Conservation (phyloP, 2,888 invertebrate species). For the Epirrita christyi region DNA sequence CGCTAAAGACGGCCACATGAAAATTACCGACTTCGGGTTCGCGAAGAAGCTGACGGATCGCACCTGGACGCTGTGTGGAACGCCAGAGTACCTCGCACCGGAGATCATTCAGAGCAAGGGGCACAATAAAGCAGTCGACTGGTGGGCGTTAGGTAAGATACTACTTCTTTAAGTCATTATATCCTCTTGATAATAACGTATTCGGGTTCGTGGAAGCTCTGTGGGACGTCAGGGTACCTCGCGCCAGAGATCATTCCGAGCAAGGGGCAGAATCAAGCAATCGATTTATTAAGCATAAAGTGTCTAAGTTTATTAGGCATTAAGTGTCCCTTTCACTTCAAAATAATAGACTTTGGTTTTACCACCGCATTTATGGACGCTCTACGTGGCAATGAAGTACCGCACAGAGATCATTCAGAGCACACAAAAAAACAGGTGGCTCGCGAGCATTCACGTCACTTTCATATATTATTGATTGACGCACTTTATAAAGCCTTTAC, state of each 20-base stretch:
- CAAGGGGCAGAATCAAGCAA: constrained; percentile 98
- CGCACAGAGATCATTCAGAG: constrained; percentile 2
- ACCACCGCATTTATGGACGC: neutral
- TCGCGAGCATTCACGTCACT: constrained; percentile 16
- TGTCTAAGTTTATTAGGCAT: too few relatives aligned
- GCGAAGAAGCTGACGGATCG: constrained; percentile 97
- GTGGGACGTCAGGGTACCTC: constrained; percentile 98
- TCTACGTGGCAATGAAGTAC: neutral
- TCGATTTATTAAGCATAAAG: constrained; percentile 88
- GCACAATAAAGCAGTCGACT: constrained; percentile 99
- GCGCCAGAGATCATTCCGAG: constrained; percentile 99
- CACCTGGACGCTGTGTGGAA: constrained; percentile 98
- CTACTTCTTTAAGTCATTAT: constrained; percentile 6
- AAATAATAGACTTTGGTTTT: too few relatives aligned
- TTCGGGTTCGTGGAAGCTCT: constrained; percentile 99
- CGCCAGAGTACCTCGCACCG: constrained; percentile 98
- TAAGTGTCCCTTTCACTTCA: too few relatives aligned
- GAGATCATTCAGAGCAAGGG: constrained; percentile 99
- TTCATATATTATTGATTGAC: constrained; percentile 26
- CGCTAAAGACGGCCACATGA: constrained; percentile 96
- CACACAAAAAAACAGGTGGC: too few relatives aligned
- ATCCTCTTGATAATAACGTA: constrained; percentile 95
- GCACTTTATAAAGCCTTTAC: constrained; percentile 29
- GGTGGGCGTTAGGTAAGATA: constrained; percentile 96
- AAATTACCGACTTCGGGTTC: constrained; percentile 99